Conservation (phyloP, 1,140 invertebrate genomes). For the Harpegnathos saltator region DNA sequence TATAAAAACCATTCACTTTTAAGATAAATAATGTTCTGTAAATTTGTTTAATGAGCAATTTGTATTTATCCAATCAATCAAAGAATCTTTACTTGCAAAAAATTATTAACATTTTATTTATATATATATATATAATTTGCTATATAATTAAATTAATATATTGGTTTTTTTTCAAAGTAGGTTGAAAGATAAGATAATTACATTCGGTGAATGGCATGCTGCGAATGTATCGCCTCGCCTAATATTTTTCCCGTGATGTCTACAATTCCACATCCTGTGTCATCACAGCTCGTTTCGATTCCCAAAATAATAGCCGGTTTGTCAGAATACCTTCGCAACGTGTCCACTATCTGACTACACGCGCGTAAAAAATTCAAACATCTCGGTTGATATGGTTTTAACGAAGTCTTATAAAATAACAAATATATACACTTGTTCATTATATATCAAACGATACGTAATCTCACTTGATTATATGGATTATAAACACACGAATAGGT, state of each 20-base stretch:
- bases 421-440: constrained; percentile 5
- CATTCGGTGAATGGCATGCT: constrained; percentile 91
- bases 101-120: too few relatives aligned
- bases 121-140: too few relatives aligned
- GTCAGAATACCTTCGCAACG: neutral
- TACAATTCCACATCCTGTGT: constrained; percentile 96
- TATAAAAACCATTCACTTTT: neutral
- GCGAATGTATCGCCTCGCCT: constrained; percentile 92
- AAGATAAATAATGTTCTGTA: neutral
- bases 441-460: neutral
- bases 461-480: too few relatives aligned
- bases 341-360: neutral
- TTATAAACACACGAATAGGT: too few relatives aligned
- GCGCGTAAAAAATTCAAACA: neutral
- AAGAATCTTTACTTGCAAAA: neutral
- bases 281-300: constrained; percentile 99
- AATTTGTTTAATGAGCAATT: neutral
- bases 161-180: constrained; percentile 6
- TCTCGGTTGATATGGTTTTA: neutral
- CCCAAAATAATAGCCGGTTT: constrained; percentile 89
- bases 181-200: constrained; percentile 79
- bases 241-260: constrained; percentile 90
- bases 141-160: neutral
- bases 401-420: neutral
- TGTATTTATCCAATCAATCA: constrained; percentile 20